Evolutionary conservation across 2,888 invertebrate genomes (phyloP), one percentile per base, ranked within the genome.

Genomic region (Parochlus steinenii): DNA sequence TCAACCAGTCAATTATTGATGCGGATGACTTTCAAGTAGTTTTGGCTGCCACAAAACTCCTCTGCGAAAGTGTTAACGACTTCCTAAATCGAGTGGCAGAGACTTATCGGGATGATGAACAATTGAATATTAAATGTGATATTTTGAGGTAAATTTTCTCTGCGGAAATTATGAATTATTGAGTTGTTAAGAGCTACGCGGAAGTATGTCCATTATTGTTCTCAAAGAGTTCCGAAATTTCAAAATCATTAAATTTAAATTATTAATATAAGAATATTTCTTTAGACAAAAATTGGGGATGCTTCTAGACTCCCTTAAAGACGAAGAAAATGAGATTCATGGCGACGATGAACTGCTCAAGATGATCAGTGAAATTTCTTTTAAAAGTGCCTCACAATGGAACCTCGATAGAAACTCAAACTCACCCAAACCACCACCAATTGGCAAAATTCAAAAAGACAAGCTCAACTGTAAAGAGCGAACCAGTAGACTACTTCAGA

Each of bases 21-120:
- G 77, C 81, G 6, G 75, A 81, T 50, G 76, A 82, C 46, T 73
- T 78, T 39, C 67, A 71, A 35, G 68, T 73, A 23, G 68, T 83
- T 39, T 64, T 82, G 30, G 63, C 69, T 31, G 79, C 79, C 31
- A 77, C 80, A 33, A 78, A 76, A 57, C 65, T 71, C 20, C 57
- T 86, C 10, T 83, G 80, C 55, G 77, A 81, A 51, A 81, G 78
- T 1, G 73, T 86, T 15, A 76, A 78, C 49, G 78, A 81, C 43
- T 72, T 86, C 48, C 68, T 77, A 18, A 55, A 67, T 5, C 66
- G 71, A 45, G 64, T 74, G 31, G 61, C 64, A 27, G 70, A 72
- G 41, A 66, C 67, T 42, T 67, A 65, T 38, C 63, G 65, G 42
- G 68, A 67, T 14, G 73, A 74, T 45, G 69, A 71, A 39, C 66